phyloP scores from a whole-genome alignment of 1,140 invertebrate species.

The Nephotettix cincticeps region DNA sequence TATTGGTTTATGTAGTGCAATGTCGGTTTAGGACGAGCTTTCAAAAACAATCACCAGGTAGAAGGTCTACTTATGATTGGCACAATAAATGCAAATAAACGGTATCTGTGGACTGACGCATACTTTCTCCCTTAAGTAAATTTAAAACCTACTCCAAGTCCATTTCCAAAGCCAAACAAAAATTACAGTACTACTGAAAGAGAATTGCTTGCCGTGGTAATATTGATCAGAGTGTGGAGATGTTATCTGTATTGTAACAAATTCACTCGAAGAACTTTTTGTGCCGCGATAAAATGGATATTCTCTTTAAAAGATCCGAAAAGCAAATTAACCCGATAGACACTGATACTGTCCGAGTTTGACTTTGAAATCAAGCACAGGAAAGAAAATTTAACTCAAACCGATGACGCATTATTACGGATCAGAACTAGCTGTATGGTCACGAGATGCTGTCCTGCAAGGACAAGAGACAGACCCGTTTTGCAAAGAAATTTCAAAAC shows the following conservation, averaged over 20 bases:
- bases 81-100: too few relatives aligned
- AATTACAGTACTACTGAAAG: not conserved
- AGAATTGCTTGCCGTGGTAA: not conserved
- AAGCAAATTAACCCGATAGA: too few relatives aligned
- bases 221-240: not conserved
- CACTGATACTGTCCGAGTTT: not conserved
- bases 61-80: too few relatives aligned
- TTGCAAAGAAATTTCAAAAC: not conserved
- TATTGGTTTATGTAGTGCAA: too few relatives aligned
- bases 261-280: not conserved
- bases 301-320: too few relatives aligned
- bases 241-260: not conserved
- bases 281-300: too few relatives aligned
- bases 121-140: too few relatives aligned
- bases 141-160: not conserved
- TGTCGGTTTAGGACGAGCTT: too few relatives aligned
- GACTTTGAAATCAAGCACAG: slow-evolving; percentile 3
- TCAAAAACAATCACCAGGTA: too few relatives aligned
- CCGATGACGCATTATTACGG: not conserved
- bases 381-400: not conserved
- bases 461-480: not conserved
- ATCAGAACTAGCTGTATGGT: not conserved
- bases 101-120: too few relatives aligned
- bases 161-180: not conserved
- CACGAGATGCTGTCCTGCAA: not conserved